Evolutionary conservation across 1,140 invertebrate species (phyloP).

Genomic region (Lucilia sericata): DNA sequence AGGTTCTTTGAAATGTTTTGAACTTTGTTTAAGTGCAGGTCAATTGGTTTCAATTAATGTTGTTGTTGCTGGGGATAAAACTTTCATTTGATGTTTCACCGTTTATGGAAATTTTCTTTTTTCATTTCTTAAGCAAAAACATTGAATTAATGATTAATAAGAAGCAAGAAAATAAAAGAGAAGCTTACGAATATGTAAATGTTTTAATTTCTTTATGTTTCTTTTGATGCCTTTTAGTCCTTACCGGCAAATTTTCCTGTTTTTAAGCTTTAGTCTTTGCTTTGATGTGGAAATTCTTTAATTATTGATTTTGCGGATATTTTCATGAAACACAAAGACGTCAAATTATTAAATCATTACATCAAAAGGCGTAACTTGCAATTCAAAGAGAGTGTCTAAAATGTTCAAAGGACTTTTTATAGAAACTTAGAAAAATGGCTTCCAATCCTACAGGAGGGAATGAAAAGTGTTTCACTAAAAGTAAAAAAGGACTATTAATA

Average conservation of each 20-base stretch:
- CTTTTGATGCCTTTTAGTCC: neutral
- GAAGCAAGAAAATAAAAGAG: neutral
- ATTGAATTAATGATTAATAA: neutral
- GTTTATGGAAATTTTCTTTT: neutral
- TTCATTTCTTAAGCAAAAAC: neutral
- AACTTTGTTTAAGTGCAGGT: conserved; percentile 26
- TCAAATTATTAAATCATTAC: neutral
- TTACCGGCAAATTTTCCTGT: no score
- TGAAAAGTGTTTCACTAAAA: no score
- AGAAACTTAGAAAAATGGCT: no score
- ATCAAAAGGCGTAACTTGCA: neutral
- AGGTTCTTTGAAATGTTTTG: conserved; percentile 24
- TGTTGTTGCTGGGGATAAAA: neutral
- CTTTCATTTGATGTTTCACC: conserved; percentile 23
- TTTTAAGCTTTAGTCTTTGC: neutral
- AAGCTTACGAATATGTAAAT: conserved; percentile 5
- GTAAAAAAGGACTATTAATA: no score
- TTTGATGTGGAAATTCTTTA: neutral
- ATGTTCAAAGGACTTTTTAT: neutral
- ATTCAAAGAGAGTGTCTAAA: no score
- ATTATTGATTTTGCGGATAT: conserved; percentile 5
- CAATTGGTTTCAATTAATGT: conserved; percentile 24
- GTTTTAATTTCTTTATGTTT: neutral
- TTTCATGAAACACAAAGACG: neutral
- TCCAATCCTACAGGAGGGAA: no score